Percentiles rank a stretch among this genome's conserved stretches.
Conservation (phyloP, 2,888 invertebrate species). For the Perizoma affinitatum region DNA sequence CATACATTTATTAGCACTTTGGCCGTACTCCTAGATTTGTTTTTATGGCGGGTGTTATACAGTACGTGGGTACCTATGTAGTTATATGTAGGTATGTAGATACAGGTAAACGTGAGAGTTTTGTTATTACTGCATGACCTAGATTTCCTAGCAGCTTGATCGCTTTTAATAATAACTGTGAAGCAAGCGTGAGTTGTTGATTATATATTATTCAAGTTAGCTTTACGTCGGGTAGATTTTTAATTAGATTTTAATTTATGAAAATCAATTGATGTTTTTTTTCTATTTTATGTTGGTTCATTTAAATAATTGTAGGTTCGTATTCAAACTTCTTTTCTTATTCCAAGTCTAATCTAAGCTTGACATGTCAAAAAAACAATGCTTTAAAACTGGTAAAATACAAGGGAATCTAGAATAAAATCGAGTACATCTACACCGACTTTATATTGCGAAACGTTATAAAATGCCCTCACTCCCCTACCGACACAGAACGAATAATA, state of each 20-base stretch:
- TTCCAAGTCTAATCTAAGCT: too few species aligned
- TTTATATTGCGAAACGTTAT: slow-evolving; percentile 33
- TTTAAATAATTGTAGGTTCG: too few species aligned
- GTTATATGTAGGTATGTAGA: not conserved
- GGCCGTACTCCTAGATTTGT: slow-evolving; percentile 5
- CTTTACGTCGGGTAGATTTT: too few species aligned
- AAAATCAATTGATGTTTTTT: too few species aligned
- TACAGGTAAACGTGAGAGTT: slow-evolving; percentile 10
- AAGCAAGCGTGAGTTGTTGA: not conserved
- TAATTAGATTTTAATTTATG: too few species aligned
- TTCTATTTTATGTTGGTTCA: too few species aligned
- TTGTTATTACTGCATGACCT: slow-evolving; percentile 27
- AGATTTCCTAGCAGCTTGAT: slow-evolving; percentile 8
- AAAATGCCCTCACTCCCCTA: slow-evolving; percentile 43
- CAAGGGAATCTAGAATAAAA: slow-evolving; percentile 6
- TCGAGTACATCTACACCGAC: not conserved
- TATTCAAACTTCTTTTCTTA: too few species aligned
- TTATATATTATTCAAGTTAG: too few species aligned
- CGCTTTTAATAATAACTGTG: slow-evolving; percentile 4
- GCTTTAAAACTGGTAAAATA: not conserved
- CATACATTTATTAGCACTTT: slow-evolving; percentile 2
- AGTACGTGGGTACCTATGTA: too few species aligned
- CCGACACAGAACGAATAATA: slow-evolving; percentile 15
- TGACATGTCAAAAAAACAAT: not conserved
- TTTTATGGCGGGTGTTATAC: slow-evolving; percentile 18